Conservation (phyloP, 2,888 invertebrate genomes). For the Tenthredo scrophulariae region DNA sequence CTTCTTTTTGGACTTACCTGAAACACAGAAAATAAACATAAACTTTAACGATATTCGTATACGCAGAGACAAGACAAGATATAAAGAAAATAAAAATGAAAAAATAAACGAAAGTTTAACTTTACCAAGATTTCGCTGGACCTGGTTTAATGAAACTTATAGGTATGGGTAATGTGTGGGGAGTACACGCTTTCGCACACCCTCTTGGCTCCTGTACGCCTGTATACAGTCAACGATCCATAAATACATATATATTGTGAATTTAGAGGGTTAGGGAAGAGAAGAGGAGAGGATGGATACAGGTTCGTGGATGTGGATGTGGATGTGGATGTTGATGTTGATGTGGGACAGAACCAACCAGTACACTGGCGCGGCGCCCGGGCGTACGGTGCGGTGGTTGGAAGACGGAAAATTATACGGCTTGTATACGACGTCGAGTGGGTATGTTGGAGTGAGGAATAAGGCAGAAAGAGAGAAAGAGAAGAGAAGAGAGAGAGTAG, state of each 20-base stretch:
- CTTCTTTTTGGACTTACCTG: constrained; percentile 37
- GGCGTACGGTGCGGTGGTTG: constrained; percentile 20
- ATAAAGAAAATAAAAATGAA: neutral
- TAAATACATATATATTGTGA: constrained; percentile 67
- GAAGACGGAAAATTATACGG: constrained; percentile 50
- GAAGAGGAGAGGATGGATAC: constrained; percentile 55
- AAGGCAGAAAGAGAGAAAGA: constrained; percentile 8
- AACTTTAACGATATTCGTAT: constrained; percentile 1
- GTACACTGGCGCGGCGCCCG: neutral
- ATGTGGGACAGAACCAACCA: constrained; percentile 25
- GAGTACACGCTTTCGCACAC: neutral
- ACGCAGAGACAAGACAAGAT: neutral
- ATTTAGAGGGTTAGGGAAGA: constrained; percentile 68
- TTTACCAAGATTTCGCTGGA: neutral
- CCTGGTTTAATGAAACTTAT: neutral
- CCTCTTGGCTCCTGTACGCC: constrained; percentile 41
- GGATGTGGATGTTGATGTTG: constrained; percentile 18
- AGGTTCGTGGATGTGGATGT: constrained; percentile 19
- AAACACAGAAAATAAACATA: neutral
- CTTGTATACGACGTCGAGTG: constrained; percentile 32
- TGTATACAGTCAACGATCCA: constrained; percentile 61
- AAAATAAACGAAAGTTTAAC: neutral
- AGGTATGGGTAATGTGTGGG: neutral
- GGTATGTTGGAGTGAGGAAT: constrained; percentile 6
- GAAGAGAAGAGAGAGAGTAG: neutral